phyloP scores from a whole-genome alignment of 2,113 vertebrate genomes.

The Chroicocephalus ridibundus region DNA sequence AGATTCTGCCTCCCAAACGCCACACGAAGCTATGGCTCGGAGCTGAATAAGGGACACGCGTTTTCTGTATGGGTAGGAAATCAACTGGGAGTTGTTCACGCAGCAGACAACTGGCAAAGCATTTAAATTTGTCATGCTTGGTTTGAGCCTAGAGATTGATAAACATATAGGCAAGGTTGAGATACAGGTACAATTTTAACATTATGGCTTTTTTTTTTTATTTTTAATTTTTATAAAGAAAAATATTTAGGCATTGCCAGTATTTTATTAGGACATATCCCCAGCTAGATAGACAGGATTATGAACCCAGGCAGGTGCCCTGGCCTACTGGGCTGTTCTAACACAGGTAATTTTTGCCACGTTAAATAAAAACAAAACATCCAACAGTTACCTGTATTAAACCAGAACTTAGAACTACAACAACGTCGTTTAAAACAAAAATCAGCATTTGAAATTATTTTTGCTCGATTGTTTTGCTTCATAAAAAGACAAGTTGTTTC shows the following conservation, averaged over 20 bases:
- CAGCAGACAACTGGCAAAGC: not conserved
- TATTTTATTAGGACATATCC: not conserved
- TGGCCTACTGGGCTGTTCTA: not conserved
- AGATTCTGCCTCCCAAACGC: not conserved
- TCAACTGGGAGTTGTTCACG: not conserved
- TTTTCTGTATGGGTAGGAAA: not conserved
- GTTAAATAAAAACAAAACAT: not conserved
- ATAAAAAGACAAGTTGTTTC: not conserved
- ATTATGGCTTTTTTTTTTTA: not conserved
- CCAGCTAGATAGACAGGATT: not conserved
- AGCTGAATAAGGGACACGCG: not conserved
- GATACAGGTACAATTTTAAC: not conserved
- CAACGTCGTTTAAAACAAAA: not conserved
- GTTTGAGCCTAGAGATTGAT: not conserved
- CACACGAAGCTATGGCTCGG: accelerated
- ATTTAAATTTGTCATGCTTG: not conserved
- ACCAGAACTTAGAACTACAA: not conserved
- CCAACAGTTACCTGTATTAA: not conserved
- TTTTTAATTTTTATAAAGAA: not conserved
- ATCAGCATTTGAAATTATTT: not conserved
- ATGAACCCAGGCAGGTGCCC: not conserved
- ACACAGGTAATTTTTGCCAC: not conserved
- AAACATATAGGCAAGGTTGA: not conserved
- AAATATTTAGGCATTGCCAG: not conserved
- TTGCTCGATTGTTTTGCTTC: not conserved